These are phyloP conservation scores for Microchrysa polita DNA, from an alignment of 2,888 invertebrate species.

Conservation along the genomic window DNA sequence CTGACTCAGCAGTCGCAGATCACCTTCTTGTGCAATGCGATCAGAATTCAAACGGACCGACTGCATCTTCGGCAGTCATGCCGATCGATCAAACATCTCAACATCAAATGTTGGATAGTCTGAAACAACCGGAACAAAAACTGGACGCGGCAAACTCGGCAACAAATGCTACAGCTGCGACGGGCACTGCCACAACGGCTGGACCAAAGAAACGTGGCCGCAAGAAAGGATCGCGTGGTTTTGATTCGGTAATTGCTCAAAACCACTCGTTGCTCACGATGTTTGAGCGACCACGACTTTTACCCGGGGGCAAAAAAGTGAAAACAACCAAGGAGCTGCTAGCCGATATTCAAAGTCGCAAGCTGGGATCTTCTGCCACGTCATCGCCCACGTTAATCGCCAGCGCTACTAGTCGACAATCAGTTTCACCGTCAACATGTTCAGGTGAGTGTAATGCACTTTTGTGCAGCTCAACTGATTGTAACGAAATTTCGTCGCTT, in stretches of 20 bases:
- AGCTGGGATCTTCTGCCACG: slow-evolving; percentile 53
- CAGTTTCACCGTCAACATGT: slow-evolving; percentile 56
- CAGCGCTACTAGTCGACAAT: slow-evolving; percentile 50
- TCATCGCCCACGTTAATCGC: slow-evolving; percentile 53
- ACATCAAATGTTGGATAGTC: too few relatives aligned
- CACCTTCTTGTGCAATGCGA: not conserved
- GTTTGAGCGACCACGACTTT: slow-evolving; percentile 53
- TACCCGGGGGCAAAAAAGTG: slow-evolving; percentile 59
- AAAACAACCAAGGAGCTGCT: slow-evolving; percentile 64
- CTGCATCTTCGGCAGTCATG: not conserved
- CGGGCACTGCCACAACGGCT: slow-evolving; percentile 36
- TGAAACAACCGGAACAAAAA: too few relatives aligned
- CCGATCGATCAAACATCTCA: too few relatives aligned
- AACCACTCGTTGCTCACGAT: slow-evolving; percentile 57
- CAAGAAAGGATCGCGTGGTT: slow-evolving; percentile 63
- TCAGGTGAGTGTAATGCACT: slow-evolving; percentile 56
- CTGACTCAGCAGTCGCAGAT: too few relatives aligned
- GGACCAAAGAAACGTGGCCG: slow-evolving; percentile 61
- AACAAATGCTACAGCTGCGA: too few relatives aligned
- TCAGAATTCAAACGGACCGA: not conserved
- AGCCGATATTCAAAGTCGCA: slow-evolving; percentile 63
- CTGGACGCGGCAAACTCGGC: too few relatives aligned
- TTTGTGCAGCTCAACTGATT: not conserved
- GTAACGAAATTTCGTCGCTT: not conserved
- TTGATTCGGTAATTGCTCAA: slow-evolving; percentile 61